phyloP scores from a whole-genome alignment of 64 coral and sea anemone species.

The Anthopleura sola region DNA sequence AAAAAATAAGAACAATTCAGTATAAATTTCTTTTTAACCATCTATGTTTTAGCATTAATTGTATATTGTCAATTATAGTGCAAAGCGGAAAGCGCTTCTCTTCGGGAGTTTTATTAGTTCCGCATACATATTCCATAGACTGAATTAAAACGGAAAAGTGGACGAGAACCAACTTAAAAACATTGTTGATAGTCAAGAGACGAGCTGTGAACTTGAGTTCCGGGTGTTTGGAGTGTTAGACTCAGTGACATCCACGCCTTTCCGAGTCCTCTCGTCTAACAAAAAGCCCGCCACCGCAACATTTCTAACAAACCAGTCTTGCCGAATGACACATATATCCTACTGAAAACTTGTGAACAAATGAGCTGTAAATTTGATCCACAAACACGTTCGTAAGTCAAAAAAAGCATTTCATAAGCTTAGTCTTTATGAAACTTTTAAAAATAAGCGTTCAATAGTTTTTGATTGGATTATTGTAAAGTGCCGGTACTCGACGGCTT shows the following conservation, averaged over 20 bases:
- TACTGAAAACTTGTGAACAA: background rate
- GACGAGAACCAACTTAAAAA: background rate
- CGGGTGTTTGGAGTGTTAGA: background rate
- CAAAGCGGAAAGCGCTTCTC: background rate
- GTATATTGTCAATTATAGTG: background rate
- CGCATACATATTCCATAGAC: background rate
- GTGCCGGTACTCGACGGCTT: no score
- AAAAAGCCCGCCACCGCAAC: background rate
- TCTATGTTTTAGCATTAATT: background rate
- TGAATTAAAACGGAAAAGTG: background rate
- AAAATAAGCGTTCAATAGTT: no score
- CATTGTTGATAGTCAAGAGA: background rate
- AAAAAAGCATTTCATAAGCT: no score
- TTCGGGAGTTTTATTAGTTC: background rate
- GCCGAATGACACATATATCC: background rate
- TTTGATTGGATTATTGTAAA: no score
- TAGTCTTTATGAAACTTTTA: no score
- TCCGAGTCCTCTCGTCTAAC: background rate
- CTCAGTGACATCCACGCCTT: background rate
- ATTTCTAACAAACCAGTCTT: background rate
- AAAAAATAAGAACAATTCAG: slow-evolving; percentile 33
- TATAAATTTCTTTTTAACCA: background rate
- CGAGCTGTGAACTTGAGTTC: background rate
- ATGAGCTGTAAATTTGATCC: background rate
- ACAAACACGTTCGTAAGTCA: no score